phyloP scores from a whole-genome alignment of 2,888 invertebrate species.

The Litoditis marina region DNA sequence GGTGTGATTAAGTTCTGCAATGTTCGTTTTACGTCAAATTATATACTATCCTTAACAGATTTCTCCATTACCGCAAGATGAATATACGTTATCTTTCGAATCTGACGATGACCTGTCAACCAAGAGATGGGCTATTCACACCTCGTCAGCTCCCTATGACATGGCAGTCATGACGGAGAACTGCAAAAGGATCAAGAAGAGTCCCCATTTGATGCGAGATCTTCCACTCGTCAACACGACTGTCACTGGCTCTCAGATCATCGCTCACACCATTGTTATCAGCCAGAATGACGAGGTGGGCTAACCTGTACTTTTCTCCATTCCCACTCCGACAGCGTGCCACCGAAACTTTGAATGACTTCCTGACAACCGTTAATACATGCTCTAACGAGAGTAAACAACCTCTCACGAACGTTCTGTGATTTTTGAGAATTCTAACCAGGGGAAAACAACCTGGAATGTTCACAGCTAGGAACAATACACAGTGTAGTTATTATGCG shows the following conservation, averaged over 20 bases:
- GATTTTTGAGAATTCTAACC: no score
- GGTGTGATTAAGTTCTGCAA: no score
- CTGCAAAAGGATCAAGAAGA: constrained; percentile 42
- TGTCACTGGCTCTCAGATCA: constrained; percentile 28
- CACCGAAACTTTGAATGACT: no score
- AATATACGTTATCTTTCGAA: constrained; percentile 41
- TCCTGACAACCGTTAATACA: no score
- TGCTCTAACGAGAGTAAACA: no score
- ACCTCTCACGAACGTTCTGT: no score
- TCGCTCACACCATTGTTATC: constrained; percentile 42
- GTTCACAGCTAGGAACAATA: no score
- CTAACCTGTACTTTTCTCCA: no score
- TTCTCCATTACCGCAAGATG: constrained; percentile 31
- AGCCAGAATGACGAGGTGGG: constrained; percentile 9
- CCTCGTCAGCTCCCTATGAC: constrained; percentile 44
- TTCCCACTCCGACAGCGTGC: no score
- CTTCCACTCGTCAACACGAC: constrained; percentile 31
- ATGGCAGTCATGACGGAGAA: constrained; percentile 49
- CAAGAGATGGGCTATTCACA: constrained; percentile 42
- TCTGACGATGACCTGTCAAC: constrained; percentile 26
- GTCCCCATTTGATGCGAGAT: constrained; percentile 39
- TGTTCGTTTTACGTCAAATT: neutral
- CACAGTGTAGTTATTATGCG: no score
- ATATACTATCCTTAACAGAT: constrained; percentile 36
- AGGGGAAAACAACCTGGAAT: no score